These are phyloP conservation scores for Potamarius usumacintae DNA, from an alignment of 2,113 vertebrate species.

Conservation along the genomic window DNA sequence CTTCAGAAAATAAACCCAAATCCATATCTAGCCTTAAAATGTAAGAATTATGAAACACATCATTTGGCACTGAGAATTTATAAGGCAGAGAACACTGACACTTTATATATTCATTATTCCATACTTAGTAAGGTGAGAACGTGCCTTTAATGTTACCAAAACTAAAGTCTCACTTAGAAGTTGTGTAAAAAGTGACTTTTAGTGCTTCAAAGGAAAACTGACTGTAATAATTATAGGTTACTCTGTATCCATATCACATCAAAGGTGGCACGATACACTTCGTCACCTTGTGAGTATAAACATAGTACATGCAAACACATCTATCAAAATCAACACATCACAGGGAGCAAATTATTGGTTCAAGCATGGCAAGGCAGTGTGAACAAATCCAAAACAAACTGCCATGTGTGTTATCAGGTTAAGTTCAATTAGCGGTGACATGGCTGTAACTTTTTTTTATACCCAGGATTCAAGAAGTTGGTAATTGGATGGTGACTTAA, in stretches of 20 bases:
- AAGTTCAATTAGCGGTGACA: slow-evolving; percentile 74
- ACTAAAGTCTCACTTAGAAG: neutral
- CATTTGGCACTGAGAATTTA: neutral
- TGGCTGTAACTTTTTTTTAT: slow-evolving; percentile 63
- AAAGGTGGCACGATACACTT: neutral
- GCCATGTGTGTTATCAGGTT: slow-evolving; percentile 64
- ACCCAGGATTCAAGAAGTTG: slow-evolving; percentile 50
- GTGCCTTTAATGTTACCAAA: neutral
- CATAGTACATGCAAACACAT: slow-evolving; percentile 23
- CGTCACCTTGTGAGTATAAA: neutral
- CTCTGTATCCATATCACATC: neutral
- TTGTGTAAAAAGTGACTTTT: too few species aligned
- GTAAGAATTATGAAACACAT: neutral
- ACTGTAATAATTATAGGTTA: neutral
- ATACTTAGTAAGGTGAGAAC: neutral
- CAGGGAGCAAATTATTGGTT: slow-evolving; percentile 33
- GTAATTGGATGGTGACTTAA: slow-evolving; percentile 41
- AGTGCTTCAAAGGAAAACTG: neutral
- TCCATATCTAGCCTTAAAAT: neutral
- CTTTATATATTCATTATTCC: neutral
- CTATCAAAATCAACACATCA: slow-evolving; percentile 29
- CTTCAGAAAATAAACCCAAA: neutral
- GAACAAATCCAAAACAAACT: slow-evolving; percentile 23
- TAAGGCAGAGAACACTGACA: neutral
- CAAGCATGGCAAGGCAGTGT: neutral